Base-by-base conservation (phyloP, 2,113 vertebrate genomes). In the Esox niger region DNA sequence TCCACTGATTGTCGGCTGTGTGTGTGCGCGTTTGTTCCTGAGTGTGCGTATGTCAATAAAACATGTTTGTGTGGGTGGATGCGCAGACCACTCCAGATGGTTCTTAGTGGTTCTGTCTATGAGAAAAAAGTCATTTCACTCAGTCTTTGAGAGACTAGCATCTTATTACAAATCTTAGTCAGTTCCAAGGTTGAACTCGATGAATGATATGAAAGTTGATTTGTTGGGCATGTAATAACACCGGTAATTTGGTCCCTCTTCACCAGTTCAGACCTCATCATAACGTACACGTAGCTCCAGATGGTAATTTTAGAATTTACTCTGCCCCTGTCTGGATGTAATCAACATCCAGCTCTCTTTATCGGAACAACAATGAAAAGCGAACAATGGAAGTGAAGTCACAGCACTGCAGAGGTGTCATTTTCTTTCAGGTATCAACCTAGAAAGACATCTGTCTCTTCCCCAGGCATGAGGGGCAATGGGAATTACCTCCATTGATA, bases 401-500 rank as follows among this genome's bases (percentile, higher is more conserved):
- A 4, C 17, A 23, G 20, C 2, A 52, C 47, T 2, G n/a, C 20
- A n/a, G 47, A 52, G 7, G 47, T 52, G 47, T 9, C 6, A 52
- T 52, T 52, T 52, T 52, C n/a, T 52, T 2, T 52, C 21, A 26
- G 55, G 33, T 38, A n/a, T n/a, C n/a, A n/a, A n/a, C n/a, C n/a
- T n/a, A 49, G 38, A 23, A 59, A 31, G 55, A n/a, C 13, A 57
- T 56, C 26, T 5, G 20, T 9, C 20, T 21, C 47, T 21, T 20
- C n/a, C 1, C n/a, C 21, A n/a, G 47, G n/a, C 47, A 52, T n/a
- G n/a, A 52, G 47, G n/a, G n/a, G 47, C 47, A 52, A 52, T 55
- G 43, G 56, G 64, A 67, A 67, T 67, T 25, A 30, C 33, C 25
- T 63, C 65, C 47, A 30, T 43, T 63, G 71, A 68, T 55, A 55